Conservation (phyloP, 2,888 invertebrate genomes). For the Drosophila hamatofila region DNA sequence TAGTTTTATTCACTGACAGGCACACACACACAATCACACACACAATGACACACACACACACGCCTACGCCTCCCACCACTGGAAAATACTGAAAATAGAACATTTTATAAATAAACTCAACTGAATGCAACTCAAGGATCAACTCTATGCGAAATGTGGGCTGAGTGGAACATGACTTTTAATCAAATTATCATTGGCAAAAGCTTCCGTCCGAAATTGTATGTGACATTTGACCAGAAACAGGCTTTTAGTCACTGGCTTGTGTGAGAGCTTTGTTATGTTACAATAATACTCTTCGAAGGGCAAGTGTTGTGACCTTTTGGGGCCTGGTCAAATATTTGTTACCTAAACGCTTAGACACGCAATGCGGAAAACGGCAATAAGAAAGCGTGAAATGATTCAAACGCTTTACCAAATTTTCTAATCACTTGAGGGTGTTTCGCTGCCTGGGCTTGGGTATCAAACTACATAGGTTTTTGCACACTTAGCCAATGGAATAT, state of each 20-base stretch:
- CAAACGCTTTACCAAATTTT: constrained; percentile 45
- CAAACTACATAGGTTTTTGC: constrained; percentile 50
- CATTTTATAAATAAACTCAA: constrained; percentile 55
- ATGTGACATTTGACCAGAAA: background rate
- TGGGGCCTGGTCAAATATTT: constrained; percentile 51
- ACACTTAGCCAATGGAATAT: constrained; percentile 4
- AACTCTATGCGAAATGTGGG: background rate
- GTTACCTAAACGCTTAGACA: constrained; percentile 40
- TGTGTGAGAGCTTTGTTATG: background rate
- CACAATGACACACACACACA: background rate
- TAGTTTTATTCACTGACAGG: constrained; percentile 59
- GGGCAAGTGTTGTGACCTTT: constrained; percentile 35
- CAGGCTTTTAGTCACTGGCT: background rate
- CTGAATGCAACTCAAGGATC: background rate
- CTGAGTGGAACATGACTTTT: constrained; percentile 7
- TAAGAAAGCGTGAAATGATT: constrained; percentile 63
- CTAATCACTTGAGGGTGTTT: constrained; percentile 64
- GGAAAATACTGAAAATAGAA: constrained; percentile 42
- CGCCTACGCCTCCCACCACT: constrained; percentile 41
- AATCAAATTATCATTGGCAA: constrained; percentile 40
- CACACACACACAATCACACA: constrained; percentile 1
- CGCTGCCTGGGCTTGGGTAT: constrained; percentile 34
- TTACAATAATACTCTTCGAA: background rate
- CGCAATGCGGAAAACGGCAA: constrained; percentile 52
- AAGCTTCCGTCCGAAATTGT: background rate